Conservation (phyloP, 2,797 vertebrate genomes). For the Poeciliopsis presidionis region DNA sequence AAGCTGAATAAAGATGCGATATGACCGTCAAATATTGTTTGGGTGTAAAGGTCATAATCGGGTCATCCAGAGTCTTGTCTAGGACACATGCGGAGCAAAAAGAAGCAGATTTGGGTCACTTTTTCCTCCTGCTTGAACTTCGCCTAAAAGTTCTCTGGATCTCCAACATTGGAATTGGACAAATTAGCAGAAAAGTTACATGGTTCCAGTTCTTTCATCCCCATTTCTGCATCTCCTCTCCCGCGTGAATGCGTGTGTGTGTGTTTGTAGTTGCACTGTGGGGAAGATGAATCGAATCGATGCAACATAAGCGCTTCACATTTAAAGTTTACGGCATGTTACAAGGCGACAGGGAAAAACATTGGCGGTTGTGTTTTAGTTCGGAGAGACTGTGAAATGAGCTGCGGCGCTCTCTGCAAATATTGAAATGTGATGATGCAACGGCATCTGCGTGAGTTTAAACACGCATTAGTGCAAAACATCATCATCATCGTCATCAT, state of each 20-base stretch:
- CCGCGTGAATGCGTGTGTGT: neutral
- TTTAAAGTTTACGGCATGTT: neutral
- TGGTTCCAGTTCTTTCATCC: neutral
- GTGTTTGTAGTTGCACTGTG: neutral
- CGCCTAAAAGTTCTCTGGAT: neutral
- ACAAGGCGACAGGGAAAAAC: neutral
- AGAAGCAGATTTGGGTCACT: no score
- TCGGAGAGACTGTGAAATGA: neutral
- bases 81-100: no score
- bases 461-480: constrained; percentile 25
- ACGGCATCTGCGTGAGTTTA: constrained; percentile 2
- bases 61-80: no score
- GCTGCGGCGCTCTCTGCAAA: neutral
- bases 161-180: neutral
- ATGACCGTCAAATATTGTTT: no score
- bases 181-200: neutral
- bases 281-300: no score
- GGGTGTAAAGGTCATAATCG: no score
- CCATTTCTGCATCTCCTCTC: neutral
- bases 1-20: no score
- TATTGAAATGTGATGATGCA: neutral
- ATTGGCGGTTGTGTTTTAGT: neutral
- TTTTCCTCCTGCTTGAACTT: no score
- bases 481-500: constrained; percentile 22
- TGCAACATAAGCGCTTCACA: neutral